Evolutionary conservation across 1,140 invertebrate genomes (phyloP).

Genomic region (Ostrea edulis): DNA sequence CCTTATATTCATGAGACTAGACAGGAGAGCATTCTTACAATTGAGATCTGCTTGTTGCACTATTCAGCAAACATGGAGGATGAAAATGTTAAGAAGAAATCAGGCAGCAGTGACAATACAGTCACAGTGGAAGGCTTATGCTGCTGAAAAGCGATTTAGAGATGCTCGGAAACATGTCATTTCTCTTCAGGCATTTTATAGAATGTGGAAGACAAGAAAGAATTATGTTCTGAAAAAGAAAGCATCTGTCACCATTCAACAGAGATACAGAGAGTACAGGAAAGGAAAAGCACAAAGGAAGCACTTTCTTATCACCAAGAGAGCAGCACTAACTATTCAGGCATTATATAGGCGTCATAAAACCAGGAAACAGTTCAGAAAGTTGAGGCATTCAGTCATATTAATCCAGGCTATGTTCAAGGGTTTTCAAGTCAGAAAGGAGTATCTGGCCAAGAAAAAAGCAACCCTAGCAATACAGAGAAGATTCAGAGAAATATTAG

Average conservation of each 20-base stretch:
- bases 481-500: slow-evolving; percentile 28
- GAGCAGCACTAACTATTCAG: slow-evolving; percentile 44
- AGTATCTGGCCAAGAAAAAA: slow-evolving; percentile 51
- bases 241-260: slow-evolving; percentile 49
- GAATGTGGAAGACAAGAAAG: slow-evolving; percentile 22
- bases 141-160: not conserved
- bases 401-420: slow-evolving; percentile 62
- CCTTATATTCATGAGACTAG: not conserved
- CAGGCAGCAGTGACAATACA: not conserved
- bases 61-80: not conserved
- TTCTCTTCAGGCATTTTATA: slow-evolving; percentile 2
- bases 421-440: slow-evolving; percentile 50
- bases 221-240: not conserved
- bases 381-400: slow-evolving; percentile 41
- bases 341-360: slow-evolving; percentile 11
- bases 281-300: slow-evolving; percentile 10
- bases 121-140: not conserved
- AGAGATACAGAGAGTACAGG: slow-evolving; percentile 51
- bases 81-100: not conserved
- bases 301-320: slow-evolving; percentile 26
- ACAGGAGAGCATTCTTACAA: not conserved
- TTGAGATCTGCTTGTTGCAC: not conserved
- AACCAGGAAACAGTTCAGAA: slow-evolving; percentile 37
- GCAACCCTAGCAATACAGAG: slow-evolving; percentile 71
- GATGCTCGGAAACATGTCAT: not conserved